Evolutionary conservation across 2,888 invertebrate species (phyloP).

Genomic region (Lycia hirtaria): DNA sequence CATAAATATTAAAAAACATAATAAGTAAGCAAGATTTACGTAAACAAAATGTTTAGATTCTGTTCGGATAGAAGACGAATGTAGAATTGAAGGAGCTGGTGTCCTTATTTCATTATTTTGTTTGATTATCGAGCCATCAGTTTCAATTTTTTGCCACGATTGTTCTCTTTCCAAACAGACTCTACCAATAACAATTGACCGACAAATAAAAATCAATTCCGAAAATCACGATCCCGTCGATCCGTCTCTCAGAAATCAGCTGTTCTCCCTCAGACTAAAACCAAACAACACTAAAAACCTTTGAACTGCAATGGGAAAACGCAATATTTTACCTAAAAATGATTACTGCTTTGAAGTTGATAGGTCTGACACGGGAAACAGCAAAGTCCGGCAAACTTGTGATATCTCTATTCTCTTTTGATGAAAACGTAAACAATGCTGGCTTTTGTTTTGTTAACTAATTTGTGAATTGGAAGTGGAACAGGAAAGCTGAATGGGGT

Average conservation of each 20-base stretch:
- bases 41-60: no score
- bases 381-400: constrained; percentile 14
- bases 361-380: constrained; percentile 3
- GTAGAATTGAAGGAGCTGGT: no score
- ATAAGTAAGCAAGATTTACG: no score
- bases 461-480: constrained; percentile 29
- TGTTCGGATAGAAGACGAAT: no score
- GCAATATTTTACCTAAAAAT: constrained; percentile 35
- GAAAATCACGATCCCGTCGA: constrained; percentile 3
- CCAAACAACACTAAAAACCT: constrained; percentile 46
- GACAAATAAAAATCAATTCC: constrained; percentile 8
- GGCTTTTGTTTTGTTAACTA: constrained; percentile 35
- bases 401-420: constrained; percentile 27
- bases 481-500: constrained; percentile 26
- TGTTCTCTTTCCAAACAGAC: background rate
- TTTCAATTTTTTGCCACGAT: background rate
- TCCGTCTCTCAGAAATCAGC: constrained; percentile 35
- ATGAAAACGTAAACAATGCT: constrained; percentile 26
- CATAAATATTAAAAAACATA: no score
- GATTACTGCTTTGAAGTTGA: constrained; percentile 26
- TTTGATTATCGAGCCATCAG: no score
- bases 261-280: constrained; percentile 39
- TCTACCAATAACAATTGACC: background rate
- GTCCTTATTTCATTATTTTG: no score
- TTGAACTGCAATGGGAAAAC: constrained; percentile 30